A percentile compares a stretch with the other conserved stretches of the same genome.
Evolutionary conservation across 35 echinoderm and acorn worm genomes (phyloP).

Genomic region (Ophioderma brevispina): DNA sequence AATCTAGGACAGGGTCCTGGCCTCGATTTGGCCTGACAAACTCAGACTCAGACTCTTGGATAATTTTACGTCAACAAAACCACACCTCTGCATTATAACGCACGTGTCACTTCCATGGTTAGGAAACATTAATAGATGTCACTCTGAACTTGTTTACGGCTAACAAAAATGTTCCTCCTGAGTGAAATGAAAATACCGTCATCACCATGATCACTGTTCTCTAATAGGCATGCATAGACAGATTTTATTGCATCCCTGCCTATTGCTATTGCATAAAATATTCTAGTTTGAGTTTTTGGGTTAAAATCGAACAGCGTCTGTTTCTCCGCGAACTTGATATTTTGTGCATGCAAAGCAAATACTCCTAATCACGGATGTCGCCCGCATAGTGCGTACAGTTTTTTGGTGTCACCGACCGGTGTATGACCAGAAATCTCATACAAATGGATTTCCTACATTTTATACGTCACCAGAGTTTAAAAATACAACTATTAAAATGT

Average conservation of each 20-base stretch:
- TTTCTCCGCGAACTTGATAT: slow-evolving; percentile 1
- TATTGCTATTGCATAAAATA: neutral
- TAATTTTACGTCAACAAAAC: neutral
- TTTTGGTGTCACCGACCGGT: neutral
- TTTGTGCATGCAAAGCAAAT: slow-evolving; percentile 10
- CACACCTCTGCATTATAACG: neutral
- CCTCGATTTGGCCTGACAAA: neutral
- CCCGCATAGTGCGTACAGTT: neutral
- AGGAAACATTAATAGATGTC: neutral
- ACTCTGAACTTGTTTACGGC: neutral
- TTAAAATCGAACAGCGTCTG: slow-evolving; percentile 4
- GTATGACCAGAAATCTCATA: neutral
- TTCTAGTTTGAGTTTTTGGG: neutral
- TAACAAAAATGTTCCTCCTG: neutral
- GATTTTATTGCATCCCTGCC: neutral
- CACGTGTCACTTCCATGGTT: neutral
- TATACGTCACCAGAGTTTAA: too few relatives aligned
- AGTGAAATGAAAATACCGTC: neutral
- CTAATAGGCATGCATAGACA: too few relatives aligned
- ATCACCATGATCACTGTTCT: neutral
- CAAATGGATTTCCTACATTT: neutral
- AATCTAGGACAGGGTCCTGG: slow-evolving; percentile 2
- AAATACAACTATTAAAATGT: too few relatives aligned
- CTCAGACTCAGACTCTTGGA: neutral
- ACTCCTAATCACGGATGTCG: slow-evolving; percentile 4